Conservation (phyloP, 2,797 vertebrate species). For the Enteromius mattozi region DNA sequence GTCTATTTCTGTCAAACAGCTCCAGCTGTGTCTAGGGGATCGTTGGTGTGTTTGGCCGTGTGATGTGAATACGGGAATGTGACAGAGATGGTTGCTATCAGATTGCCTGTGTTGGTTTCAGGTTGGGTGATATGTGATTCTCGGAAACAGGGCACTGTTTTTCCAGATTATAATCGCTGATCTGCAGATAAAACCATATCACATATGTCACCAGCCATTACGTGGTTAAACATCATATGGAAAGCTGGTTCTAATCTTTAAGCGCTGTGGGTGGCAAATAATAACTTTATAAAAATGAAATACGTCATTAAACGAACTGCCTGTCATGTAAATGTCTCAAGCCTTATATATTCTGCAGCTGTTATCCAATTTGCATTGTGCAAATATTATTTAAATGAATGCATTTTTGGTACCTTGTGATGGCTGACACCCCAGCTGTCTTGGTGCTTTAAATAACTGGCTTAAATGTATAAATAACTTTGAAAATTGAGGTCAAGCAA, state of each 20-base stretch:
- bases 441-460: slow-evolving; percentile 20
- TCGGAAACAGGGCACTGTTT: not conserved
- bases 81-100: not conserved
- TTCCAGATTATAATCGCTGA: slow-evolving; percentile 35
- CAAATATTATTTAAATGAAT: slow-evolving; percentile 11
- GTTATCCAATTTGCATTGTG: slow-evolving; percentile 7
- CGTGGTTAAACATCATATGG: not conserved
- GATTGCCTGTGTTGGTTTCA: slow-evolving; percentile 13
- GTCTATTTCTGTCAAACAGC: slow-evolving; percentile 46
- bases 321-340: not conserved
- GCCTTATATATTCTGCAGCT: slow-evolving; percentile 9
- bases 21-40: slow-evolving; percentile 9
- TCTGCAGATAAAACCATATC: slow-evolving; percentile 18
- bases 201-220: slow-evolving; percentile 5
- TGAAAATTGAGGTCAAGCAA: slow-evolving; percentile 24
- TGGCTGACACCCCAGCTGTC: slow-evolving; percentile 2
- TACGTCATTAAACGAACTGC: not conserved
- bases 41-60: not conserved
- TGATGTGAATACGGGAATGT: slow-evolving; percentile 20
- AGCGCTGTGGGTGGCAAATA: not conserved
- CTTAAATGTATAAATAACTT: slow-evolving; percentile 34
- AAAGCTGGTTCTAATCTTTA: not conserved
- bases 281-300: not conserved
- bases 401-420: not conserved
- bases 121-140: not conserved